Conservation (phyloP, 2,113 vertebrate genomes). For the zebrafish (Danio rerio) region DNA sequence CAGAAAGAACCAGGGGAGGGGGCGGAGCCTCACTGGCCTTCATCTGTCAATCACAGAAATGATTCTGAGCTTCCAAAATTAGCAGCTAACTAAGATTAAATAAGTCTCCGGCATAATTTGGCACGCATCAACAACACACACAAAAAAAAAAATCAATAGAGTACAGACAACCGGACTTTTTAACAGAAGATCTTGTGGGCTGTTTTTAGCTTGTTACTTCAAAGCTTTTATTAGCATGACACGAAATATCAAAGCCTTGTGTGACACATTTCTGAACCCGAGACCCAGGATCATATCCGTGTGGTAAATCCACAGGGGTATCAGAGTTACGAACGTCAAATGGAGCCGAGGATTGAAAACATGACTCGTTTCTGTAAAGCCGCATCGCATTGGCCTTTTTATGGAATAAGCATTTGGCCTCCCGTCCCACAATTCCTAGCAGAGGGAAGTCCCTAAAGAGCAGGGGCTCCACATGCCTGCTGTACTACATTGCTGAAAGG, state of each 20-base stretch:
- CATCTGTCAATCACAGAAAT: constrained; percentile 63
- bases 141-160: neutral
- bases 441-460: constrained; percentile 41
- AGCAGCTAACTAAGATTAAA: neutral
- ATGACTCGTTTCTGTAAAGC: constrained; percentile 56
- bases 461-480: constrained; percentile 8
- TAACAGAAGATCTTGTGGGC: neutral
- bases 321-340: constrained; percentile 33
- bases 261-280: constrained; percentile 2
- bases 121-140: neutral
- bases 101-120: neutral
- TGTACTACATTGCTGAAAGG: constrained; percentile 18
- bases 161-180: neutral
- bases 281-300: constrained; percentile 10
- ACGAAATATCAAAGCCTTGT: neutral
- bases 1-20: constrained; percentile 61
- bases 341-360: constrained; percentile 46
- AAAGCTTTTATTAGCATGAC: constrained; percentile 21
- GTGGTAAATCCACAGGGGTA: constrained; percentile 43
- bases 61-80: constrained; percentile 34
- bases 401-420: constrained; percentile 2
- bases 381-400: constrained; percentile 59
- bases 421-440: constrained; percentile 12
- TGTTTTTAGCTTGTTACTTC: neutral
- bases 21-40: constrained; percentile 63